Conservation (phyloP, 2,888 invertebrate genomes). For the Synergus japonicus region DNA sequence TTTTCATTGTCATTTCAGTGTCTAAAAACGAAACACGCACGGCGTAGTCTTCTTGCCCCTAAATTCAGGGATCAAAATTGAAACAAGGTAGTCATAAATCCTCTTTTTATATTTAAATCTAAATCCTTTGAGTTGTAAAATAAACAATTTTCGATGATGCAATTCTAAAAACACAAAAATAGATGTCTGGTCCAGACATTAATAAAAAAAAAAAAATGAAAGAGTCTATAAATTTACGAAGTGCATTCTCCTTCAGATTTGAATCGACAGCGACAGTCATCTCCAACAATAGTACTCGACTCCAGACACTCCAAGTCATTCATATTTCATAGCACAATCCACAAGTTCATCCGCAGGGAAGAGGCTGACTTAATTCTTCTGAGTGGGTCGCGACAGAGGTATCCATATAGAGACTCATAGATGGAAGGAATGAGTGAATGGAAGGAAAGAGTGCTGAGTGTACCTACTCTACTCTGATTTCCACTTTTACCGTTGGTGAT, state of each 20-base stretch:
- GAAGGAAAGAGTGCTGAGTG: not conserved
- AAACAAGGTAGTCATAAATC: too few species aligned
- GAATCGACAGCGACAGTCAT: constrained; percentile 15
- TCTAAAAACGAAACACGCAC: too few species aligned
- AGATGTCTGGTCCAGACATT: not conserved
- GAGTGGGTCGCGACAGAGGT: constrained; percentile 25
- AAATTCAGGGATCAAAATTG: too few species aligned
- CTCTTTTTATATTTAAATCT: too few species aligned
- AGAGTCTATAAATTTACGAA: not conserved
- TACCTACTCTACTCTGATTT: not conserved
- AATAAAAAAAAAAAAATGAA: constrained; percentile 1
- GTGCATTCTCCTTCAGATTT: constrained; percentile 20
- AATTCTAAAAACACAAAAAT: too few species aligned
- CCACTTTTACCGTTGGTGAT: constrained; percentile 7
- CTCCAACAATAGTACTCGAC: constrained; percentile 25
- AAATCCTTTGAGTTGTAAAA: too few species aligned
- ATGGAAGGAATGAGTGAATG: not conserved
- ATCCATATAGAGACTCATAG: not conserved
- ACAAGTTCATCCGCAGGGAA: constrained; percentile 7
- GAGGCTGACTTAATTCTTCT: constrained; percentile 30
- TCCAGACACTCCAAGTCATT: constrained; percentile 17
- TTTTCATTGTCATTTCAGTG: too few species aligned
- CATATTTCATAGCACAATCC: constrained; percentile 27
- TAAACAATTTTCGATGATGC: too few species aligned
- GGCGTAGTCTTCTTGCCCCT: too few species aligned